phyloP scores from a whole-genome alignment of 2,113 vertebrate species.

The Varanus komodoensis region DNA sequence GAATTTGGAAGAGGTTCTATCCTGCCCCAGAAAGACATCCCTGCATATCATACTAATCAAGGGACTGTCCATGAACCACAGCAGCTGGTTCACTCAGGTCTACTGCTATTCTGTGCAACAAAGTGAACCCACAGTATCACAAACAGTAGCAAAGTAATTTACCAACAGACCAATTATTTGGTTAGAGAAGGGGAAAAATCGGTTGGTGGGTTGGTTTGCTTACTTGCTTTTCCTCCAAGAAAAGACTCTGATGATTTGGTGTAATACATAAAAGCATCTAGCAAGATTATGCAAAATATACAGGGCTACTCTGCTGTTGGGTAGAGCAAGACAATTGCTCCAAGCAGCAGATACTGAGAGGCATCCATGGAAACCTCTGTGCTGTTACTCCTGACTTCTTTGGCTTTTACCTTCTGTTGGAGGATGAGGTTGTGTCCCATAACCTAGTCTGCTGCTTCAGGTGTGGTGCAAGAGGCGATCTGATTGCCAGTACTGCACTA shows the following conservation, averaged over 20 bases:
- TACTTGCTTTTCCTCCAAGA: not conserved
- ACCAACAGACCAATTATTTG: not conserved
- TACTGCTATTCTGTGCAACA: too few species aligned
- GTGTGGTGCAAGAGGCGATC: too few species aligned
- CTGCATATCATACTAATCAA: not conserved
- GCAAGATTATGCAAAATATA: not conserved
- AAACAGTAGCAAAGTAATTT: not conserved
- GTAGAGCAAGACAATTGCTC: too few species aligned
- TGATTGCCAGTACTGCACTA: too few species aligned
- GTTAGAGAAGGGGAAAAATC: not conserved
- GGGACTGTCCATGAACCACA: not conserved
- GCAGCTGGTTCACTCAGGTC: not conserved
- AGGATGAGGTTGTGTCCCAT: too few species aligned
- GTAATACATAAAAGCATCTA: not conserved
- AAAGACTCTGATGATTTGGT: not conserved
- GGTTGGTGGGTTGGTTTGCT: too few species aligned
- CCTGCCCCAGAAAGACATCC: not conserved
- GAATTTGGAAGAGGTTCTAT: not conserved
- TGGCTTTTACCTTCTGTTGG: too few species aligned
- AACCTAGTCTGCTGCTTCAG: too few species aligned
- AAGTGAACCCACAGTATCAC: not conserved
- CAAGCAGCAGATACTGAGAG: too few species aligned
- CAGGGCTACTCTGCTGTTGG: too few species aligned
- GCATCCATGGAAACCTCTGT: too few species aligned
- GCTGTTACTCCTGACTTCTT: too few species aligned